phyloP scores from a whole-genome alignment of 2,888 invertebrate species.

The Terebella lapidaria region DNA sequence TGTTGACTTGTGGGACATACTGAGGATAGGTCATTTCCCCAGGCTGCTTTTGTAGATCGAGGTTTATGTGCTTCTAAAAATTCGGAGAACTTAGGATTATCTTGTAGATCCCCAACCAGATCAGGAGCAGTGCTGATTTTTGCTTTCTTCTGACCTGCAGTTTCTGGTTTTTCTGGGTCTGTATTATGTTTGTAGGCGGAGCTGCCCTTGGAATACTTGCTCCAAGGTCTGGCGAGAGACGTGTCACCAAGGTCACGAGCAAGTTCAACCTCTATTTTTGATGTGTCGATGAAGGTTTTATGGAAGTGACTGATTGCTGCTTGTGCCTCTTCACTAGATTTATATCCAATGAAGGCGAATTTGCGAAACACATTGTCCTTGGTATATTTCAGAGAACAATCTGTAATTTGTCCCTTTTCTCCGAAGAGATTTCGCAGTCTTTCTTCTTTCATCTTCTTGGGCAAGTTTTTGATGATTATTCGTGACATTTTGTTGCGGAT shows the following conservation, averaged over 20 bases:
- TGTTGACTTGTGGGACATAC: too few relatives aligned
- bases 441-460: constrained; percentile 19
- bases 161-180: constrained; percentile 1
- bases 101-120: too few relatives aligned
- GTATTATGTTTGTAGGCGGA: constrained; percentile 58
- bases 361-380: constrained; percentile 85
- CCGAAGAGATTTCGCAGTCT: constrained; percentile 68
- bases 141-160: constrained; percentile 1
- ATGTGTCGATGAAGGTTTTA: constrained; percentile 77
- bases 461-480: too few relatives aligned
- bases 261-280: constrained; percentile 65
- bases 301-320: constrained; percentile 75
- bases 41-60: constrained; percentile 45
- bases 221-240: constrained; percentile 84
- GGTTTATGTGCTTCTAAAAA: constrained; percentile 80
- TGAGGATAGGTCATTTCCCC: constrained; percentile 64
- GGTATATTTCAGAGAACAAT: constrained; percentile 88
- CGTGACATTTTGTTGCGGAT: too few relatives aligned
- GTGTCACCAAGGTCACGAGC: constrained; percentile 52
- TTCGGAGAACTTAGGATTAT: constrained; percentile 80
- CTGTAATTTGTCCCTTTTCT: constrained; percentile 77
- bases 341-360: constrained; percentile 90
- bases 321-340: constrained; percentile 72
- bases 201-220: constrained; percentile 80
- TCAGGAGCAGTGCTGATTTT: too few relatives aligned